Evolutionary conservation across 2,797 vertebrate species (phyloP).

Genomic region (Monodelphis domestica): DNA sequence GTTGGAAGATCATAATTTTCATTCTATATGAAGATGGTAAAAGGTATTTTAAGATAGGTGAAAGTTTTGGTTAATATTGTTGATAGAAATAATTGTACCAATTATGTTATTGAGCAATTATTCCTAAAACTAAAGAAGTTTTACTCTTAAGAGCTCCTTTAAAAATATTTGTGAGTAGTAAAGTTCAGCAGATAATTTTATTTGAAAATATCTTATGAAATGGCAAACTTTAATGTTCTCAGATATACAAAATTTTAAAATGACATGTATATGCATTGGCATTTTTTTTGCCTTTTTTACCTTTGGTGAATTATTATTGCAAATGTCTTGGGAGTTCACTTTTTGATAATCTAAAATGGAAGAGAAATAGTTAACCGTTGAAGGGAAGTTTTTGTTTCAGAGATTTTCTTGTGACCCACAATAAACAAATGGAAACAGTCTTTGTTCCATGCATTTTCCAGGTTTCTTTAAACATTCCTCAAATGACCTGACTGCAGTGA

Average conservation of each 20-base stretch:
- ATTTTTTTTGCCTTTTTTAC: background rate
- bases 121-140: constrained; percentile 16
- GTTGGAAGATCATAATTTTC: background rate
- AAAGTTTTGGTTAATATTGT: constrained; percentile 31
- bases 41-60: constrained; percentile 12
- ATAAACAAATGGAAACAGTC: constrained; percentile 79
- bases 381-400: constrained; percentile 68
- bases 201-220: constrained; percentile 23
- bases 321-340: background rate
- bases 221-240: background rate
- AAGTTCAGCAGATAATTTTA: background rate
- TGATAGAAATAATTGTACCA: constrained; percentile 31
- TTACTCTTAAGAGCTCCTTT: constrained; percentile 6
- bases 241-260: constrained; percentile 6
- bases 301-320: constrained; percentile 22
- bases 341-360: constrained; percentile 23
- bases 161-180: constrained; percentile 4
- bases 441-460: constrained; percentile 72
- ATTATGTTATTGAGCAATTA: background rate
- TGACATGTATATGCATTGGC: background rate
- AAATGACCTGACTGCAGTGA: constrained; percentile 73
- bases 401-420: constrained; percentile 69
- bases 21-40: background rate
- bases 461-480: constrained; percentile 79
- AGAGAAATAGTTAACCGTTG: constrained; percentile 75